phyloP scores from a whole-genome alignment of 2,797 vertebrate genomes.

The Coregonus ussuriensis region DNA sequence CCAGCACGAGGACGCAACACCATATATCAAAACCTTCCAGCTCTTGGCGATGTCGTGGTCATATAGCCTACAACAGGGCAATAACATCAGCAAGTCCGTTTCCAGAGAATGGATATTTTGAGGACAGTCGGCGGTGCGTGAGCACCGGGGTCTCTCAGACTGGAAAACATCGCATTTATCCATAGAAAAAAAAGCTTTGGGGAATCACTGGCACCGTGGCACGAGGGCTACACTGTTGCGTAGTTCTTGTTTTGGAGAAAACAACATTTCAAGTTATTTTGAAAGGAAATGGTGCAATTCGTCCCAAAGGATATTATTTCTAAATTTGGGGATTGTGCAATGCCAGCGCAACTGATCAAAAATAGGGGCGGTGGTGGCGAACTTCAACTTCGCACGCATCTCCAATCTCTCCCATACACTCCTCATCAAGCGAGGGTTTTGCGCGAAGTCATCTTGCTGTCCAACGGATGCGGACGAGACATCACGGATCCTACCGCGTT shows the following conservation, averaged over 20 bases:
- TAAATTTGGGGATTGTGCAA: conserved; percentile 66
- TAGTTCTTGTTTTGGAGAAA: conserved; percentile 50
- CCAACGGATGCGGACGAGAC: conserved; percentile 58
- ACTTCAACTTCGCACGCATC: conserved; percentile 70
- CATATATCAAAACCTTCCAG: conserved; percentile 73
- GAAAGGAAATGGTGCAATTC: conserved; percentile 57
- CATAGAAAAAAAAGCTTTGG: background rate
- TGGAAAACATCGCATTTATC: conserved; percentile 30
- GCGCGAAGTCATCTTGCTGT: conserved; percentile 40
- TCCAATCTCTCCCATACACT: conserved; percentile 45
- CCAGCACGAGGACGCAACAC: conserved; percentile 67
- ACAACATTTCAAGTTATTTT: conserved; percentile 57
- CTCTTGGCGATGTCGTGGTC: conserved; percentile 70
- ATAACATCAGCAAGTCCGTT: conserved; percentile 30
- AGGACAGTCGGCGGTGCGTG: conserved; percentile 50
- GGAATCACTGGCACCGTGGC: conserved; percentile 53
- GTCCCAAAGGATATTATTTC: conserved; percentile 68
- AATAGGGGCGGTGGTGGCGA: conserved; percentile 57
- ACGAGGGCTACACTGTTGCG: conserved; percentile 68
- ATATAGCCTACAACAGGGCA: conserved; percentile 52
- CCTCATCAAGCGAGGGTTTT: conserved; percentile 27
- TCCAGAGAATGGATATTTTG: conserved; percentile 51
- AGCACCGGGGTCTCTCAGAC: conserved; percentile 53
- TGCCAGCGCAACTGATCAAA: conserved; percentile 56
- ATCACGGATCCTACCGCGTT: conserved; percentile 45